Evolutionary conservation across 2,113 vertebrate species (phyloP).

Genomic region (Cavia porcellus): DNA sequence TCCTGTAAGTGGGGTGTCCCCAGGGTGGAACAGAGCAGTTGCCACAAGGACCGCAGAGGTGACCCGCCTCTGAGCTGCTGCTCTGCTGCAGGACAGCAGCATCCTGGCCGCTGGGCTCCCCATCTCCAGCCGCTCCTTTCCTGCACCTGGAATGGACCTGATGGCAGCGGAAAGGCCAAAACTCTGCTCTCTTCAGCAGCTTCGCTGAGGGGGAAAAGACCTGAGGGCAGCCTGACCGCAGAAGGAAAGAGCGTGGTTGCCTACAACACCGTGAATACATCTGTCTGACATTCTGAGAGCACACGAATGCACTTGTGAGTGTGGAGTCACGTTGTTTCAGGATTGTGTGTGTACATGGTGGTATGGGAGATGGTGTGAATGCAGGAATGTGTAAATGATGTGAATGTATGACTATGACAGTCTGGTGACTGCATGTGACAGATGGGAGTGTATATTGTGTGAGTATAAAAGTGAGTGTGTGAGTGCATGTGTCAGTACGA

Average conservation of each 20-base stretch:
- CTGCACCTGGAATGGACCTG: background rate
- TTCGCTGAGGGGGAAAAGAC: background rate
- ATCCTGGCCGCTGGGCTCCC: background rate
- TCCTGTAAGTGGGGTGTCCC: background rate
- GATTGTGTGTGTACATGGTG: background rate
- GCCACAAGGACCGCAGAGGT: background rate
- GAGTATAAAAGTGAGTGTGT: background rate
- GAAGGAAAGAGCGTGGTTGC: background rate
- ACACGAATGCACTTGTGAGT: background rate
- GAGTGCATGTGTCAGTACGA: background rate
- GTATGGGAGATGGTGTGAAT: background rate
- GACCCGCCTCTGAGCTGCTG: background rate
- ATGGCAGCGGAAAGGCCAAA: background rate
- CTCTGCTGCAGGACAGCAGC: background rate
- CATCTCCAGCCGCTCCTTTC: background rate
- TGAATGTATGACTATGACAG: background rate
- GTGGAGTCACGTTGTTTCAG: too few species aligned
- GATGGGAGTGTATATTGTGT: background rate
- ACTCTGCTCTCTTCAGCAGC: background rate
- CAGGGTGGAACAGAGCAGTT: rapidly evolving
- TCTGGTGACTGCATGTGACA: background rate
- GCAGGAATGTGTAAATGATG: background rate
- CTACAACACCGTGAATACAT: background rate
- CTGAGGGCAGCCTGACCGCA: background rate
- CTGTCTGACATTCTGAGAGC: background rate